Base-by-base conservation (phyloP, 2,888 invertebrate genomes). In the Thecocarcelia acutangulata region DNA sequence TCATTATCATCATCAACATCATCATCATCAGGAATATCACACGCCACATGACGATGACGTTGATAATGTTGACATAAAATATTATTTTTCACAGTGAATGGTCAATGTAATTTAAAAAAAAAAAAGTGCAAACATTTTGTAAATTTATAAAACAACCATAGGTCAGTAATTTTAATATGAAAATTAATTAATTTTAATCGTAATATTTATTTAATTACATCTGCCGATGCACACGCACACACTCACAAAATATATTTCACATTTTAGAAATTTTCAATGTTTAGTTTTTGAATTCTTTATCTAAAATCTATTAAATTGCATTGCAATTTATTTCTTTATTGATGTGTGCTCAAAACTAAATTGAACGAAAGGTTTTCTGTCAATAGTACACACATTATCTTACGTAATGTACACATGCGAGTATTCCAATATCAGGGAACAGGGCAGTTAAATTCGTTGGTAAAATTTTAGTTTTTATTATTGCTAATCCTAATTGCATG, bases 61-160 rank as follows among this genome's bases (percentile, higher is more conserved):
- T 66, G 68, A 64, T 73, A 44, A 64, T 77, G 73, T 81, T 81
- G 81, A 81, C 81, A 77, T 46, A 77, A 70, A 75, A 68, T 74
- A 78, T 82, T 69, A 82, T 77, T 69, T 46, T 52, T 64, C 78
- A 66, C 64, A 74, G 58, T 81, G 61, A 69, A 68, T 69, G 68
- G 40, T 69, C 68, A 77, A 64, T 44, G 56, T 37, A 59, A 48
- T 63, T 37, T 40, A 46, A 58, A 50, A 33, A 50, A 52, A 64
- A 56, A 50, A 15, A 11, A 12, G 44, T 17, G 24, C 4, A 17
- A 33, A 33, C 11, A 40, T 54, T 54, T 9, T 37, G 12, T 28
- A 15, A 40, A 58, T 73, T 56, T 63, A 73, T 24, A 54, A 44
- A 40, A 40, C 15, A 68, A 33, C 15, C 58, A 70, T 48, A 76